A percentile compares a stretch with the other conserved stretches of the same genome.
These are phyloP conservation scores for Alethe castanea DNA, from an alignment of 2,113 vertebrate genomes.

Conservation along the genomic window DNA sequence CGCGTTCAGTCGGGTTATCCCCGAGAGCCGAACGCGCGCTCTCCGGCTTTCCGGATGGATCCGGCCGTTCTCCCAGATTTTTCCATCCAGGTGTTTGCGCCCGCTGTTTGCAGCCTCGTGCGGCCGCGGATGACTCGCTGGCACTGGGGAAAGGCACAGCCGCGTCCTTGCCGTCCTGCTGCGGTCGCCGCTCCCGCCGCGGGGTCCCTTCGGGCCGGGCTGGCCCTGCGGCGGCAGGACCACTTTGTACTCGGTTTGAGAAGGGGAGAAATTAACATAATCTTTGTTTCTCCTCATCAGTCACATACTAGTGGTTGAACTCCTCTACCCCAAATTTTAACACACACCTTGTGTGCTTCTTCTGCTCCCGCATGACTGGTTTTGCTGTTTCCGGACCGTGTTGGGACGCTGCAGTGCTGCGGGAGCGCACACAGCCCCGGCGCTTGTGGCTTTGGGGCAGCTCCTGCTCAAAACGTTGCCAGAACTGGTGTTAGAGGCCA, in stretches of 20 bases:
- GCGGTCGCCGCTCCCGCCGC: rapidly evolving
- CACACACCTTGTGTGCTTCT: rapidly evolving
- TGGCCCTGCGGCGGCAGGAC: too few species aligned
- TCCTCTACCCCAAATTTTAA: background rate
- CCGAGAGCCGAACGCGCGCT: rapidly evolving
- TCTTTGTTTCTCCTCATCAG: background rate
- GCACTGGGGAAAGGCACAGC: rapidly evolving
- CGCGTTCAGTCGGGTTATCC: rapidly evolving
- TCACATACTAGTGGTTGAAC: rapidly evolving
- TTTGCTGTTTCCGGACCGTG: rapidly evolving
- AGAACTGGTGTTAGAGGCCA: background rate
- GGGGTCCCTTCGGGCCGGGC: background rate
- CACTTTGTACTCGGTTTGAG: rapidly evolving
- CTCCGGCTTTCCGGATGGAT: background rate
- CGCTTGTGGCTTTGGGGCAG: background rate
- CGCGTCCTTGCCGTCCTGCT: rapidly evolving
- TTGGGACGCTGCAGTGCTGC: rapidly evolving
- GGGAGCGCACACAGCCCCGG: rapidly evolving
- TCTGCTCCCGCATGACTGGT: rapidly evolving
- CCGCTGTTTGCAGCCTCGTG: rapidly evolving
- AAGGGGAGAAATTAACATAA: rapidly evolving
- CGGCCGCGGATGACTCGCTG: rapidly evolving
- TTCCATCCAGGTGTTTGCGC: background rate
- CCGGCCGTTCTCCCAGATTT: background rate
- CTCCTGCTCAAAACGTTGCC: rapidly evolving